These are phyloP conservation scores for Emydocephalus ijimae DNA, from an alignment of 2,113 vertebrate species.

Conservation along the genomic window DNA sequence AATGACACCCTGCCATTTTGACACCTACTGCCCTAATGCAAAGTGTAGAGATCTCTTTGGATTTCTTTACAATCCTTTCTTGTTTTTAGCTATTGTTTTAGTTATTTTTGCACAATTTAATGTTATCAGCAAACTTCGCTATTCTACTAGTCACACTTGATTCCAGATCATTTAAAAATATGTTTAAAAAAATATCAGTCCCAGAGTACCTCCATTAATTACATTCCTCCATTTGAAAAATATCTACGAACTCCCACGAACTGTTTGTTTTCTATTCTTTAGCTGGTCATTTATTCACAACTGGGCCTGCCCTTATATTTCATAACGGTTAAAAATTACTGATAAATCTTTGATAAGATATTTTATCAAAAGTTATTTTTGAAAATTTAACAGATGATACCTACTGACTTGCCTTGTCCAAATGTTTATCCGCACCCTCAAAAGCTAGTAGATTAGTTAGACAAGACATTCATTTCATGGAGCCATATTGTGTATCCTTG, in stretches of 20 bases:
- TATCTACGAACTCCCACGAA: neutral
- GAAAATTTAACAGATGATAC: neutral
- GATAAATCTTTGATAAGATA: neutral
- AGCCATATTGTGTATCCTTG: neutral
- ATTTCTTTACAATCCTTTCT: neutral
- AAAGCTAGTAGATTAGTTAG: neutral
- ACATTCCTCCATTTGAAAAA: neutral
- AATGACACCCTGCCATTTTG: neutral
- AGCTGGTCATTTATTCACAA: neutral
- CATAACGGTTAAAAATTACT: neutral
- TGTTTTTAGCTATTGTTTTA: neutral
- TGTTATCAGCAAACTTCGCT: neutral
- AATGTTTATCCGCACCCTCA: neutral
- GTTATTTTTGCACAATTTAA: neutral
- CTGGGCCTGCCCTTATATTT: neutral
- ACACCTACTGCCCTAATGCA: neutral
- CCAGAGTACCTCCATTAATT: neutral
- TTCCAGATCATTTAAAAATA: neutral
- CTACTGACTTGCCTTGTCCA: neutral
- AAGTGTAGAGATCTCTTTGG: neutral
- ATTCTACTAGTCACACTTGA: neutral
- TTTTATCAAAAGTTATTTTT: neutral
- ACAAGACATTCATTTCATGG: neutral
- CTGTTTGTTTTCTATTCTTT: neutral
- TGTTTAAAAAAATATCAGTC: neutral